Base-by-base conservation (phyloP, 2,113 vertebrate species). In the Orcinus orca region DNA sequence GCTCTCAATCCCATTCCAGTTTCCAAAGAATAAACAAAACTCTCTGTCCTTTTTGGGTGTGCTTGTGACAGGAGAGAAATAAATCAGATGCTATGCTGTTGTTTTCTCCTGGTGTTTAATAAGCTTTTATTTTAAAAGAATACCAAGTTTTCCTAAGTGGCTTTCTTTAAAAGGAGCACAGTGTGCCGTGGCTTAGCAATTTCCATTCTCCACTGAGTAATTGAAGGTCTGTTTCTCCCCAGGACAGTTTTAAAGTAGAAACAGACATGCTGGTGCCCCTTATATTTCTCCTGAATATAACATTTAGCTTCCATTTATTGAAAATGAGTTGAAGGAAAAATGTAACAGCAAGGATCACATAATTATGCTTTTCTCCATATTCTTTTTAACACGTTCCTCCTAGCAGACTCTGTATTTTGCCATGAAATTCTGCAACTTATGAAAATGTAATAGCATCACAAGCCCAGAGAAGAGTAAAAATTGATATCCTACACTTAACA, bases 221-320 rank as follows among this genome's bases (percentile, higher is more conserved):
- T 15, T 94, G 65, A 91, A 90, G 2, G 8, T 88, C 86, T 97
- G n/a, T 63, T 95, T 96, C 82, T 87, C 82, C 95, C 63, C 89
- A 81, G 68, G 82, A 76, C 41, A 33, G 68, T 88, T 97, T 96
- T 79, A 80, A 95, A 97, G 58, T 55, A 68, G 97, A 98, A 96
- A 29, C 44, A 89, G 33, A 26, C 12, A 33, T 26, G 33, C 89
- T 63, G 92, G 29, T 68, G 26, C 44, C 74, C 93, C 53, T 53
- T 53, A 53, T 53, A 53, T 97, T 94, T 91, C 95, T 91, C 95
- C 90, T 58, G 76, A 96, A 92, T 91, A 47, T 77, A 92, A 89
- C 58, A 84, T 85, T 94, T 71, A 86, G 92, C 77, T 82, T 93
- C 97, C 90, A 87, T 81, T 96, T 93, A 53, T 18, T 90, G 73